These are phyloP conservation scores for Tupaia chinensis DNA, from an alignment of 2,113 vertebrate genomes.

Conservation along the genomic window DNA sequence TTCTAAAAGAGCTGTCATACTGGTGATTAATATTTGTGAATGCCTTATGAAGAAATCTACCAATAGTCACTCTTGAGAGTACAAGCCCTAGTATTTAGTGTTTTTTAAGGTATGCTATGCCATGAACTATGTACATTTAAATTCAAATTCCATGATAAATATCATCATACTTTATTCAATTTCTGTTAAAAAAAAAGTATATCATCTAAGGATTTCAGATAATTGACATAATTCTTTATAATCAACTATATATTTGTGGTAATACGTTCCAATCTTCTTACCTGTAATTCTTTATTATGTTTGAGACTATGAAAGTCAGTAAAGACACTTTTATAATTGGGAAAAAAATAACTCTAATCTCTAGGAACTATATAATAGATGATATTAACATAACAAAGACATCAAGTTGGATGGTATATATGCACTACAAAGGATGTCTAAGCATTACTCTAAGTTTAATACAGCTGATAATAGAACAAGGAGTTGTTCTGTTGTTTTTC, in stretches of 20 bases:
- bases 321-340: background rate
- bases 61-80: background rate
- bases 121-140: background rate
- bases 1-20: too few species aligned
- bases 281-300: background rate
- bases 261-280: background rate
- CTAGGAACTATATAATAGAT: background rate
- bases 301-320: background rate
- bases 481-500: background rate
- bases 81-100: background rate
- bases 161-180: background rate
- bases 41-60: background rate
- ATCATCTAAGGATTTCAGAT: background rate
- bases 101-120: background rate
- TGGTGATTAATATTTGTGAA: background rate
- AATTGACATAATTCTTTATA: background rate
- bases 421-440: background rate
- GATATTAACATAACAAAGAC: background rate
- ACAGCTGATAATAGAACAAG: background rate
- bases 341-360: background rate
- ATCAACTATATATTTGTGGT: background rate
- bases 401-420: background rate
- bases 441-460: background rate
- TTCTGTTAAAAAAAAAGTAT: background rate
- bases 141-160: slow-evolving; percentile 1